Evolutionary conservation across 1,140 invertebrate species (phyloP).

Genomic region (Apolygus lucorum): DNA sequence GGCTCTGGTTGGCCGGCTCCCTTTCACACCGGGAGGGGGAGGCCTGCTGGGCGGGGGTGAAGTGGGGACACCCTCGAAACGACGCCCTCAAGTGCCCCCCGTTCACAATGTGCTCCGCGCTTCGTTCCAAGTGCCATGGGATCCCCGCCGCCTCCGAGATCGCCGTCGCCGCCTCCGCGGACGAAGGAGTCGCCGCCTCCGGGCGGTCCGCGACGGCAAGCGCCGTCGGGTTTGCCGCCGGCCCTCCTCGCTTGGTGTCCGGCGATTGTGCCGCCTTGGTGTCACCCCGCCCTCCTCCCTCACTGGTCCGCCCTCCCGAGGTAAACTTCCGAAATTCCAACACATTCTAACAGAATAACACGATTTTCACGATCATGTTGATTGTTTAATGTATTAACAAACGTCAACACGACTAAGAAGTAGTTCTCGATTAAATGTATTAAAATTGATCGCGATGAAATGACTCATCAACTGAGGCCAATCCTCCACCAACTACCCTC

Average conservation of each 20-base stretch:
- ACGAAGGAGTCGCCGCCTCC: constrained; percentile 6
- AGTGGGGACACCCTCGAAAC: constrained; percentile 13
- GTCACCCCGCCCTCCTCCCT: constrained; percentile 25
- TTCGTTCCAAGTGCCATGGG: constrained; percentile 4
- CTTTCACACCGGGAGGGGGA: neutral
- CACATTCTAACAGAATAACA: too few species aligned
- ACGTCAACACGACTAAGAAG: too few species aligned
- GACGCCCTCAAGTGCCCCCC: constrained; percentile 4
- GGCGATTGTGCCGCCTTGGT: constrained; percentile 25
- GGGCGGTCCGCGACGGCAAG: neutral
- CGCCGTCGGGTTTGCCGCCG: constrained; percentile 19
- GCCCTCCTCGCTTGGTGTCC: constrained; percentile 22
- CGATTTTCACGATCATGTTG: too few species aligned
- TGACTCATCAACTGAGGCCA: too few species aligned
- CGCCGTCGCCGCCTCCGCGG: constrained; percentile 15
- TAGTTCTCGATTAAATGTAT: too few species aligned
- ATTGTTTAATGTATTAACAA: too few species aligned
- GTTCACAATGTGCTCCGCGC: neutral
- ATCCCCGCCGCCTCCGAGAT: constrained; percentile 16
- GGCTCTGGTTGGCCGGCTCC: constrained; percentile 6
- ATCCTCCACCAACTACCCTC: too few species aligned
- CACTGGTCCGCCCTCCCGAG: constrained; percentile 24
- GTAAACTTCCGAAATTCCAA: too few species aligned
- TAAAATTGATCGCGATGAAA: too few species aligned
- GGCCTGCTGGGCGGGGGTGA: neutral